phyloP scores from a whole-genome alignment of 1,140 invertebrate species.

The Leptinotarsa undecemlineata region DNA sequence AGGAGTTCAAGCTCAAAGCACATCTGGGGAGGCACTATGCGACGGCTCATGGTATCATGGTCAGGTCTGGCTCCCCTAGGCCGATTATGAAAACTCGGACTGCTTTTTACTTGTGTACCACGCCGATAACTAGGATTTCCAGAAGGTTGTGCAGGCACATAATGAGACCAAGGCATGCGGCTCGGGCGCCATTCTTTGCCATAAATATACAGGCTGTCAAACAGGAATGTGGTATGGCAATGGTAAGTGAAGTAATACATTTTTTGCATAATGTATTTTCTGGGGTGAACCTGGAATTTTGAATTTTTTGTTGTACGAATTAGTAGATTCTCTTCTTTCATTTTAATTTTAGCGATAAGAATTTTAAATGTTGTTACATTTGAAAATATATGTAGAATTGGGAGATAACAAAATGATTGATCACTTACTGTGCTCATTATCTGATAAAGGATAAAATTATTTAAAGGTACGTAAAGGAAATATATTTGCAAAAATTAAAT shows the following conservation, averaged over 20 bases:
- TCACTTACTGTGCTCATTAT: too few species aligned
- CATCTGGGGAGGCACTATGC: slow-evolving; percentile 83
- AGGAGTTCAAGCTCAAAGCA: slow-evolving; percentile 57
- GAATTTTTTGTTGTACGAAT: too few species aligned
- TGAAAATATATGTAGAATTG: too few species aligned
- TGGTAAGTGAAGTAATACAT: slow-evolving; percentile 33
- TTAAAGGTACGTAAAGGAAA: too few species aligned
- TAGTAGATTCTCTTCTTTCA: too few species aligned
- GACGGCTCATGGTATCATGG: slow-evolving; percentile 80
- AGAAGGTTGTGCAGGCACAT: slow-evolving; percentile 82
- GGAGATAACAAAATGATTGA: too few species aligned
- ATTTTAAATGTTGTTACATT: too few species aligned
- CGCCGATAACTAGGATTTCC: slow-evolving; percentile 84
- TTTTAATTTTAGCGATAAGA: too few species aligned
- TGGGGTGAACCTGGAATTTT: too few species aligned
- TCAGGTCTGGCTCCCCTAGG: slow-evolving; percentile 75
- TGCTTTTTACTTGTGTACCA: slow-evolving; percentile 91
- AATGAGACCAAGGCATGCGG: slow-evolving; percentile 81
- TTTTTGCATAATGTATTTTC: too few species aligned
- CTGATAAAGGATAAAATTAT: too few species aligned
- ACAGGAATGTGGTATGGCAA: slow-evolving; percentile 69
- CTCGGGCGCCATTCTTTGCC: slow-evolving; percentile 83
- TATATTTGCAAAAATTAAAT: too few species aligned
- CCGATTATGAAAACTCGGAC: slow-evolving; percentile 96
- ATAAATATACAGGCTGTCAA: slow-evolving; percentile 85